Evolutionary conservation across 1,140 invertebrate genomes (phyloP), one percentile per base, ranked within the genome.

Genomic region (Saccostrea echinata): DNA sequence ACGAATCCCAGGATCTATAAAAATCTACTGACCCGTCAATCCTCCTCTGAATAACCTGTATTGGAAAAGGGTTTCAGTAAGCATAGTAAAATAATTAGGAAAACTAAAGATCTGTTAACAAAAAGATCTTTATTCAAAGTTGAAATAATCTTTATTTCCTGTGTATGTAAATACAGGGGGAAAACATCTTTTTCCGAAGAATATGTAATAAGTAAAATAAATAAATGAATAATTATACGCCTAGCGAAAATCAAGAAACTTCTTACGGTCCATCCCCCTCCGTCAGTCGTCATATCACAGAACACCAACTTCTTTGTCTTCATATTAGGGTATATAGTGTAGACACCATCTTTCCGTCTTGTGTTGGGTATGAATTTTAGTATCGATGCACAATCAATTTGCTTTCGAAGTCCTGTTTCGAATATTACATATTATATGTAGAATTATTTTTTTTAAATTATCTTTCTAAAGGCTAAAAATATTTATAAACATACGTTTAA

Each of bases 241-340:
- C n/a, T n/a, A n/a, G n/a, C n/a, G n/a, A 83, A 24, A 9, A 53
- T 52, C 2, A 84, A 13, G 21, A 53, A 53, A 21, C 4, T 18
- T 64, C 55, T 68, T 68, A 85, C 84, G 12, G 84, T 85, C 84
- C 84, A 85, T 18, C 84, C 84, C 43, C 84, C 84, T 16, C 57
- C 61, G n/a, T 85, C 84, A 0, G 84, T 85, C n/a, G 33, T 71
- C 61, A 68, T 64, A 18, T 85, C 61, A 85, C 84, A 85, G 33
- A 18, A 68, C 33, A 85, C 84, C 35, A 35, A 13, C 16, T 64
- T 33, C 30, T 16, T 55, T 13, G 51, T 55, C 61, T 33, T 85
- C 52, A 55, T 61, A 68, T 61, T 24, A 1, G 84, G 84, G 33
- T 85, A 85, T 35, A 85, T 85, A 3, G 33, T 52, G 35, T 68